Base-by-base conservation (phyloP, 2,888 invertebrate species). In the Pogonocherus hispidulus region DNA sequence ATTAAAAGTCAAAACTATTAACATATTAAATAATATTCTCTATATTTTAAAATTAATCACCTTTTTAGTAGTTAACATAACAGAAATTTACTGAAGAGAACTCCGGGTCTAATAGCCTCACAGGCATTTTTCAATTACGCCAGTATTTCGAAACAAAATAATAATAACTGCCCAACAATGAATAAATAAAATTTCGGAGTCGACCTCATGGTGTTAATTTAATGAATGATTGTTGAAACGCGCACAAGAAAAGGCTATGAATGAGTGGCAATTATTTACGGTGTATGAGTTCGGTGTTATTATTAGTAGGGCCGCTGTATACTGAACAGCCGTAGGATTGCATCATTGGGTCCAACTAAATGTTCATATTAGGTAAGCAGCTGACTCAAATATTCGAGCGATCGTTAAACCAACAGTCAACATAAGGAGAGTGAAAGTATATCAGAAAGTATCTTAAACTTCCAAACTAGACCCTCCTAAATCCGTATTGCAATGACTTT, bases 191-290 rank as follows among this genome's bases (percentile, higher is more conserved):
- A 63, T 49, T 63, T 63, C 57, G 52, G 54, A 63, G 18, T 67
- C 63, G 44, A 70, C 67, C 69, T 72, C 63, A 65, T 63, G 70
- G 70, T 70, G 72, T 73, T 73, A 73, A 70, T 73, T 72, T 70
- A 73, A 73, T 73, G 70, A 69, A 69, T 66, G 72, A 73, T 73
- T 73, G 70, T 73, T 69, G 70, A 70, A 69, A 70, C 67, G 59
- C 59, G 67, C 63, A 67, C 66, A 69, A 64, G 69, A 67, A 69
- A 70, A 69, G 72, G 65, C 60, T 67, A 65, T 69, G 72, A 73
- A 73, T 70, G 69, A 70, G 66, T 60, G 65, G 69, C 63, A 63
- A 73, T 73, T 73, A 73, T 73, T 73, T 65, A 73, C 69, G 72
- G 68, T 67, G 70, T 70, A 64, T 67, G 72, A 70, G 69, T 72